Evolutionary conservation across 2,113 vertebrate species (phyloP).

Genomic region (Callionymus lyra): DNA sequence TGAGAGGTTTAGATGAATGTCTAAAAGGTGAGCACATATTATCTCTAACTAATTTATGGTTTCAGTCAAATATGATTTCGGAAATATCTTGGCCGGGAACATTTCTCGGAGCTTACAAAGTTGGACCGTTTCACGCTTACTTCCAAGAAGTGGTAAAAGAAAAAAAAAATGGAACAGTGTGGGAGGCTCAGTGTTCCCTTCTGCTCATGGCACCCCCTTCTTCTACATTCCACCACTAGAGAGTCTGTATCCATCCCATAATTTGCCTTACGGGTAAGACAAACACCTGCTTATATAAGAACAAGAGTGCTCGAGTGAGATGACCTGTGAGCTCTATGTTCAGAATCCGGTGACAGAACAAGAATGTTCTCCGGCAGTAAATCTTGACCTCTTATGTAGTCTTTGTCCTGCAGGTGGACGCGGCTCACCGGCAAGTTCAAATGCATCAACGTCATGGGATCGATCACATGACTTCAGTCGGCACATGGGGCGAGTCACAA

Average conservation of each 20-base stretch:
- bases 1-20: background rate
- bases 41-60: too few relatives aligned
- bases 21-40: too few relatives aligned
- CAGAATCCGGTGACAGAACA: too few relatives aligned
- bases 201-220: constrained; percentile 33
- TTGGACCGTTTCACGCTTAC: too few relatives aligned
- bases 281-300: constrained; percentile 37
- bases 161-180: constrained; percentile 21
- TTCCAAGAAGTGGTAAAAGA: constrained; percentile 8
- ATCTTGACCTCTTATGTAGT: too few relatives aligned
- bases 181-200: constrained; percentile 49
- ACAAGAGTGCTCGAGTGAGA: background rate
- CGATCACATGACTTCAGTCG: constrained; percentile 3
- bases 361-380: too few relatives aligned
- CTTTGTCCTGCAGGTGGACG: background rate
- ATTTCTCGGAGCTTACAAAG: too few relatives aligned
- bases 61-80: too few relatives aligned
- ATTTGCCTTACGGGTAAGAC: constrained; percentile 19
- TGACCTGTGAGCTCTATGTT: background rate
- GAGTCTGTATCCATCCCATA: constrained; percentile 29
- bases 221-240: constrained; percentile 43
- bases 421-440: constrained; percentile 1
- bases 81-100: too few relatives aligned
- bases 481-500: background rate
- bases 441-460: constrained; percentile 10